Evolutionary conservation across 2,888 invertebrate species (phyloP).

Genomic region (Craniophora ligustri): DNA sequence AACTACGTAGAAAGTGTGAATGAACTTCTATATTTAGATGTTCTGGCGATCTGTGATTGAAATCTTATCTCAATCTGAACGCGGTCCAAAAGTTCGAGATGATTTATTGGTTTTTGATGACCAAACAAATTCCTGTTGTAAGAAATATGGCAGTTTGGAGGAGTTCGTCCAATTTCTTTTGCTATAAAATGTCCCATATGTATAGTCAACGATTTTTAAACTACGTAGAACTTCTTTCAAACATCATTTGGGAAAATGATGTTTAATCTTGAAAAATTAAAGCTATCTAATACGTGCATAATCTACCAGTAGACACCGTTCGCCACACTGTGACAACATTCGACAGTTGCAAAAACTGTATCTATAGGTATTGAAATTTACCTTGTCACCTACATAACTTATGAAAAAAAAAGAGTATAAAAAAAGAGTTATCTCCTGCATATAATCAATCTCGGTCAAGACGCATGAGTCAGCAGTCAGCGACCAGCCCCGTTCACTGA

Average conservation of each 20-base stretch:
- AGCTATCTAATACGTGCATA: no score
- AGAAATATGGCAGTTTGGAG: no score
- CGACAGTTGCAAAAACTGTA: neutral
- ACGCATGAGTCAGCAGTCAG: conserved; percentile 28
- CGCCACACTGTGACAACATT: neutral
- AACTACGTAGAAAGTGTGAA: conserved; percentile 47
- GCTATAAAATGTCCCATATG: no score
- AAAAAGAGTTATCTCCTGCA: conserved; percentile 1
- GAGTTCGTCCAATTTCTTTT: no score
- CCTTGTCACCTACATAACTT: neutral
- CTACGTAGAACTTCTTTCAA: no score
- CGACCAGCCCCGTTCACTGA: conserved; percentile 3
- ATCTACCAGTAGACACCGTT: no score
- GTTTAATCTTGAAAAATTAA: no score
- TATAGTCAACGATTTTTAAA: no score
- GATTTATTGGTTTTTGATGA: conserved; percentile 34
- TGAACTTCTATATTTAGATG: conserved; percentile 61
- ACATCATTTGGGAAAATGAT: no score
- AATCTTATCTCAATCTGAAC: conserved; percentile 39
- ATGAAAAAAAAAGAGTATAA: no score
- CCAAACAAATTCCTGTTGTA: neutral
- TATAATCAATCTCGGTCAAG: conserved; percentile 34
- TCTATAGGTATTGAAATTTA: no score
- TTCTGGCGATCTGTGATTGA: conserved; percentile 37
- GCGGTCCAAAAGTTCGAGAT: conserved; percentile 21